These are phyloP conservation scores for Drosophila nasuta DNA, from an alignment of 1,140 invertebrate genomes.

Conservation along the genomic window DNA sequence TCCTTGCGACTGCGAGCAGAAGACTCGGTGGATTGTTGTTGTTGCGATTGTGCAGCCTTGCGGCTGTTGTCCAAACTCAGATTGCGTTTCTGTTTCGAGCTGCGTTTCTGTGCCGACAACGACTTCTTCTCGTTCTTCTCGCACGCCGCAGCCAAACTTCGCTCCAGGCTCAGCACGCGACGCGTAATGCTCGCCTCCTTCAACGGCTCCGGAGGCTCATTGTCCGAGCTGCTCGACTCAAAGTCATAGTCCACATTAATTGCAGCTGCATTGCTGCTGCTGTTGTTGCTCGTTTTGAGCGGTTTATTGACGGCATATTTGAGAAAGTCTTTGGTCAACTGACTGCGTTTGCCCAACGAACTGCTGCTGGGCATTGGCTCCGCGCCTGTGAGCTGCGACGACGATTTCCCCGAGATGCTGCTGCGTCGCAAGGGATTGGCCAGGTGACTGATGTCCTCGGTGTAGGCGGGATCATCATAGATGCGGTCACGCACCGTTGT, in stretches of 20 bases:
- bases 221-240: conserved; percentile 76
- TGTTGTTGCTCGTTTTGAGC: conserved; percentile 25
- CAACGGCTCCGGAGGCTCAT: conserved; percentile 47
- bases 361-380: conserved; percentile 55
- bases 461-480: conserved; percentile 84
- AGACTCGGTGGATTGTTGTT: neutral
- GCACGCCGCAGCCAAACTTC: conserved; percentile 45
- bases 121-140: conserved; percentile 62
- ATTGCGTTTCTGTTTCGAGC: conserved; percentile 77
- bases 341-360: conserved; percentile 70
- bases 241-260: conserved; percentile 46
- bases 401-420: conserved; percentile 71
- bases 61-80: conserved; percentile 72
- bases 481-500: conserved; percentile 77
- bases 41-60: conserved; percentile 22
- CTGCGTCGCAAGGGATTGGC: conserved; percentile 80
- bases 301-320: conserved; percentile 62
- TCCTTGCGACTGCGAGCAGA: conserved; percentile 38
- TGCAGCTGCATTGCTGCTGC: conserved; percentile 1
- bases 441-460: conserved; percentile 83
- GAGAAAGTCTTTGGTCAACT: conserved; percentile 72
- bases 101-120: conserved; percentile 59
- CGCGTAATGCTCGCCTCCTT: conserved; percentile 46
- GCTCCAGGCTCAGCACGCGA: conserved; percentile 75
- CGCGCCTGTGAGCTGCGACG: conserved; percentile 17